A percentile compares a stretch with the other conserved stretches of the same genome.
Evolutionary conservation across 2,113 vertebrate genomes (phyloP).

Genomic region (Clarias batrachus): DNA sequence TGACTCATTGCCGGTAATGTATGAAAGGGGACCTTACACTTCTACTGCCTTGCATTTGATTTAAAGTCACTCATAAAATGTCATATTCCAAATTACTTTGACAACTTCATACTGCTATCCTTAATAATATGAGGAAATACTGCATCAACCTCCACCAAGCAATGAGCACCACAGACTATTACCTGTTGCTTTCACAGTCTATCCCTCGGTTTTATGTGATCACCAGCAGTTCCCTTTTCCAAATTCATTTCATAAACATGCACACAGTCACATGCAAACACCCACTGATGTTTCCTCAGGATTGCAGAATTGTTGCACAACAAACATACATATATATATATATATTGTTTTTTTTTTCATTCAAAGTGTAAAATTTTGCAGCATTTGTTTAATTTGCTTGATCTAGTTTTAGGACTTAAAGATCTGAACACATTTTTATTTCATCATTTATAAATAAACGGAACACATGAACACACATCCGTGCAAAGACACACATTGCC

Average conservation of each 20-base stretch:
- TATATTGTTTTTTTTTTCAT: no score
- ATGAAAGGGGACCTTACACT: background rate
- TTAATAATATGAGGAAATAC: background rate
- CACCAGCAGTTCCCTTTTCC: background rate
- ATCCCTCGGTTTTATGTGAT: no score
- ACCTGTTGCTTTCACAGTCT: background rate
- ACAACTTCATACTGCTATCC: background rate
- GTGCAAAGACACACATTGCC: no score
- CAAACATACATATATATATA: no score
- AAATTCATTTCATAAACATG: background rate
- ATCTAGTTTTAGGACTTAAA: no score
- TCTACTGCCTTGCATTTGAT: background rate
- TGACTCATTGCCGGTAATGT: background rate
- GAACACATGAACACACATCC: no score
- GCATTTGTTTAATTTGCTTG: no score
- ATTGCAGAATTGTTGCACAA: background rate
- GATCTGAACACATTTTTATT: background rate
- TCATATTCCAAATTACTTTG: background rate
- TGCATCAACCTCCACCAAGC: background rate
- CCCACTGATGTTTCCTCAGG: background rate
- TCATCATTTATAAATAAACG: background rate
- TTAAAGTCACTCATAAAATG: background rate
- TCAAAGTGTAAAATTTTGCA: no score
- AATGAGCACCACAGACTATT: background rate
- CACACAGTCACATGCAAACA: background rate